Percentiles rank a stretch among this genome's conserved stretches.
These are phyloP conservation scores for Bolborhynchus lineola DNA, from an alignment of 2,113 vertebrate genomes.

Conservation along the genomic window DNA sequence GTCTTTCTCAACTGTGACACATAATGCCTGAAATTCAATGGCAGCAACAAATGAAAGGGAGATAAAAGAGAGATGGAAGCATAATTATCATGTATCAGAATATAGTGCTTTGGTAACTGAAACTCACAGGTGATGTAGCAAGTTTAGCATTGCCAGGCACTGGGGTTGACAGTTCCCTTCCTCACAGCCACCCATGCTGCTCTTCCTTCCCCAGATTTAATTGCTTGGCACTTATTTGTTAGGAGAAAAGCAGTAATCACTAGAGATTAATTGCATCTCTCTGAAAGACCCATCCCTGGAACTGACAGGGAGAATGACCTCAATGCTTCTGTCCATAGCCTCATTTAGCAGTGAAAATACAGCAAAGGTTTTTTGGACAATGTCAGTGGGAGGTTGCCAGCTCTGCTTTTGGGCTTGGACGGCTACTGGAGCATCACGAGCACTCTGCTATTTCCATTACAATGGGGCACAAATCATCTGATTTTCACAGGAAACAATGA, in stretches of 20 bases:
- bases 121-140: neutral
- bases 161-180: neutral
- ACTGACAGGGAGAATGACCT: conserved; percentile 4
- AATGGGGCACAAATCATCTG: neutral
- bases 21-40: conserved; percentile 24
- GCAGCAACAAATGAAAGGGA: conserved; percentile 20
- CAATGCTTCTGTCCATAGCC: neutral
- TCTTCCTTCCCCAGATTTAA: neutral
- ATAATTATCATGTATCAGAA: conserved; percentile 1
- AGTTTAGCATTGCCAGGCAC: neutral
- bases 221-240: neutral
- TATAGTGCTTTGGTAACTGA: conserved; percentile 19
- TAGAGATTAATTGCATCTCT: conserved; percentile 16
- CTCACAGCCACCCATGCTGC: neutral
- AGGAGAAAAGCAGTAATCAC: neutral
- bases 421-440: neutral
- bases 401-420: neutral
- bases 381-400: neutral
- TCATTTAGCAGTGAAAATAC: neutral
- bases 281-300: neutral
- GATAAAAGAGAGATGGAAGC: neutral
- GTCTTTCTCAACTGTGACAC: conserved; percentile 17
- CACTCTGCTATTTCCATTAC: neutral
- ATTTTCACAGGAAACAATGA: neutral
- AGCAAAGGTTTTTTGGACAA: neutral